Percentiles rank a stretch among this genome's conserved stretches.
Evolutionary conservation across 2,888 invertebrate species (phyloP).

Genomic region (Dryadula phaetusa): DNA sequence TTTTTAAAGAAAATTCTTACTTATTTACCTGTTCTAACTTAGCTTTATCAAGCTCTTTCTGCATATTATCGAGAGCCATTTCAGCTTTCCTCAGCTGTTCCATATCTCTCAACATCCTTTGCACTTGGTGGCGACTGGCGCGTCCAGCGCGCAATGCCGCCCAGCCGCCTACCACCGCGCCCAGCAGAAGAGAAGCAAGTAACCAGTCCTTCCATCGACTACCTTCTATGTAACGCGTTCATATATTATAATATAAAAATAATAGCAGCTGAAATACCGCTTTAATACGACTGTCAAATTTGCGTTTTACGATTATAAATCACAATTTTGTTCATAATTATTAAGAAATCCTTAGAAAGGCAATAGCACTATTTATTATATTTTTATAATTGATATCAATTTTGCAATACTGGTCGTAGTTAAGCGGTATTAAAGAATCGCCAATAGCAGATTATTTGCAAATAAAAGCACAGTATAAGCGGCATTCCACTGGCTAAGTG

Average conservation of each 20-base stretch:
- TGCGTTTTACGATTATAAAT: too few relatives aligned
- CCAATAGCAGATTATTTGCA: background rate
- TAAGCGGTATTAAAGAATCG: constrained; percentile 1
- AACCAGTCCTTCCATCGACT: constrained; percentile 96
- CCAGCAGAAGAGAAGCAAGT: constrained; percentile 91
- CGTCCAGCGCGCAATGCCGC: constrained; percentile 96
- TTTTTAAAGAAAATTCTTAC: too few relatives aligned
- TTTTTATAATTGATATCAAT: background rate
- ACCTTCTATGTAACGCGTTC: constrained; percentile 79
- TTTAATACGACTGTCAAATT: background rate
- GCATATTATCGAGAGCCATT: constrained; percentile 92
- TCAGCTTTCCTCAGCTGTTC: constrained; percentile 96
- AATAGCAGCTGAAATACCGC: background rate
- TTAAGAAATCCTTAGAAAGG: too few relatives aligned
- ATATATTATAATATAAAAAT: constrained; percentile 18
- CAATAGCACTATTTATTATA: too few relatives aligned
- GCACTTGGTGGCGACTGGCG: constrained; percentile 92
- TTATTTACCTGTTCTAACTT: constrained; percentile 88
- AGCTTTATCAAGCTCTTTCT: constrained; percentile 92
- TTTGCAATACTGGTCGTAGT: background rate
- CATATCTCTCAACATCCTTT: constrained; percentile 97
- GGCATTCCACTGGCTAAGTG: background rate
- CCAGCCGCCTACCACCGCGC: constrained; percentile 95
- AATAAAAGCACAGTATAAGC: constrained; percentile 9
- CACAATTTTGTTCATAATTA: too few relatives aligned